Conservation (phyloP, 1,140 invertebrate species). For the Ceratina calcarata region DNA sequence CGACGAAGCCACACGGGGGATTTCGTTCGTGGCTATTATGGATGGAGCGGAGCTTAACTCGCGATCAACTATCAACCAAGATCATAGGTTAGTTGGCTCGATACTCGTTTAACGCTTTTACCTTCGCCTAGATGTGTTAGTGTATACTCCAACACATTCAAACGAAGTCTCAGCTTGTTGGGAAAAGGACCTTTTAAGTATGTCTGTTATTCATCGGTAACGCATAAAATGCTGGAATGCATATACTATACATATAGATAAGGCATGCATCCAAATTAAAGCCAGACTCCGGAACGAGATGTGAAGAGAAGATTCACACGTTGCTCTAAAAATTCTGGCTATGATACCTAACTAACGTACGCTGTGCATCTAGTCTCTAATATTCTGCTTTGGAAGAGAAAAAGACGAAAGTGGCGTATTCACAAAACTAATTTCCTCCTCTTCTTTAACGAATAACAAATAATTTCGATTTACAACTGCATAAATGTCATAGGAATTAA, state of each 20-base stretch:
- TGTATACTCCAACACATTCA: slow-evolving; percentile 26
- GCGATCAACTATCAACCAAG: slow-evolving; percentile 72
- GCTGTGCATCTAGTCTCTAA: neutral
- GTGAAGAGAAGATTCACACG: too few species aligned
- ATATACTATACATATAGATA: too few species aligned
- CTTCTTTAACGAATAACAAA: neutral
- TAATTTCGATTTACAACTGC: slow-evolving; percentile 9
- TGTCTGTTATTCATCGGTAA: too few species aligned
- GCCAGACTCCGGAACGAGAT: too few species aligned
- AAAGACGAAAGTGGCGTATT: neutral
- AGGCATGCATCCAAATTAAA: too few species aligned
- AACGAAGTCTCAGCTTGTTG: neutral
- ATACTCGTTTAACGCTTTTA: slow-evolving; percentile 70
- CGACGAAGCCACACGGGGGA: slow-evolving; percentile 67
- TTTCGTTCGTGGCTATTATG: slow-evolving; percentile 64
- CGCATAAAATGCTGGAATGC: too few species aligned
- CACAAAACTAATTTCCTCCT: neutral
- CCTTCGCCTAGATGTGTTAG: slow-evolving; percentile 30
- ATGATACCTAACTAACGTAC: too few species aligned
- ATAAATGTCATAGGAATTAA: neutral
- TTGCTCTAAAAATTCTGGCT: too few species aligned
- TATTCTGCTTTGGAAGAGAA: neutral
- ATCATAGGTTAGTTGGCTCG: slow-evolving; percentile 73
- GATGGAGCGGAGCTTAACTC: slow-evolving; percentile 66
- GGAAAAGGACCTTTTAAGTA: slow-evolving; percentile 11